phyloP scores from a whole-genome alignment of 2,113 vertebrate species.

The Nannobrachium achirus region DNA sequence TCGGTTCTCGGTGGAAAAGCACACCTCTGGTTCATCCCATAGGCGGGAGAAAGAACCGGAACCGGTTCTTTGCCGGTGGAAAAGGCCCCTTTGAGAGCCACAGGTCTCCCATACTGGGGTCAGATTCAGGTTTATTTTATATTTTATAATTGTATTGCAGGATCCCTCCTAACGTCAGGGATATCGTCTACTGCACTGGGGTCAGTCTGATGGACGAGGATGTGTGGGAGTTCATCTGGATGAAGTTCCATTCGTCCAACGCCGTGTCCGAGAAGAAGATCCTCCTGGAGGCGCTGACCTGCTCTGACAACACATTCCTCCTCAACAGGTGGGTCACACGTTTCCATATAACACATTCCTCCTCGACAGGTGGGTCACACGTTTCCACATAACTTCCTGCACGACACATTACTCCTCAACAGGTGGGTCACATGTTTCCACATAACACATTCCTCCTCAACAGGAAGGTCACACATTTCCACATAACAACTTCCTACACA shows the following conservation, averaged over 20 bases:
- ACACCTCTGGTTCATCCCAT: no score
- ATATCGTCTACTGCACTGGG: constrained; percentile 97
- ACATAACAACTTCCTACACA: no score
- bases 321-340: constrained; percentile 84
- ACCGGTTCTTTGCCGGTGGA: no score
- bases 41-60: no score
- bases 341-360: no score
- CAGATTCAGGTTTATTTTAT: background rate
- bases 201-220: constrained; percentile 98
- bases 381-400: no score
- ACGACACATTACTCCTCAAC: no score
- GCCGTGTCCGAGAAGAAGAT: constrained; percentile 97
- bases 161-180: constrained; percentile 95
- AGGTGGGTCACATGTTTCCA: no score
- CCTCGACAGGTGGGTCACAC: no score
- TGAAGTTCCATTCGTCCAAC: constrained; percentile 96
- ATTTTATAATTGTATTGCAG: constrained; percentile 72
- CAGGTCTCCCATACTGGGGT: no score
- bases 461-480: constrained; percentile 60
- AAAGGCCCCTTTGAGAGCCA: no score
- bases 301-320: constrained; percentile 93
- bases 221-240: constrained; percentile 99
- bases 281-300: constrained; percentile 94
- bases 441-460: constrained; percentile 64
- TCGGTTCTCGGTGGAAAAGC: no score